Evolutionary conservation across 2,888 invertebrate genomes (phyloP).

Genomic region (Zaprionus bogoriensis): DNA sequence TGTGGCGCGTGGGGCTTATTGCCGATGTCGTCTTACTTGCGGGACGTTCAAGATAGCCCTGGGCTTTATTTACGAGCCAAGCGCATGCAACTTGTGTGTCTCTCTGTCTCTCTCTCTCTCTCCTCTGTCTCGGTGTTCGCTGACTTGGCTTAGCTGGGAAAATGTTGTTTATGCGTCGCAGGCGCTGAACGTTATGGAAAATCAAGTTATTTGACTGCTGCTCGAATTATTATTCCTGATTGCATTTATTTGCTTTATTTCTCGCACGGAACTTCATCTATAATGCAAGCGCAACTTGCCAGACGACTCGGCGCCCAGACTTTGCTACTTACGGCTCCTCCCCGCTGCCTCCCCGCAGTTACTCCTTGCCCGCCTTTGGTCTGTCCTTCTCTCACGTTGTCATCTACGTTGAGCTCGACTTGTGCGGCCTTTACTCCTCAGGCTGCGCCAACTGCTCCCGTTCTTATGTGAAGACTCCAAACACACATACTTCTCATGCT

Average conservation of each 20-base stretch:
- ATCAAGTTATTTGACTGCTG: slow-evolving; percentile 72
- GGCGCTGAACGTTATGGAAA: slow-evolving; percentile 44
- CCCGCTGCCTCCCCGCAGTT: not conserved
- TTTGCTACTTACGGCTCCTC: slow-evolving; percentile 3
- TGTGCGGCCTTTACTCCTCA: too few relatives aligned
- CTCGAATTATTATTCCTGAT: slow-evolving; percentile 75
- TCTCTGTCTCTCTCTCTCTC: not conserved
- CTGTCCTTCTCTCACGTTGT: slow-evolving; percentile 16
- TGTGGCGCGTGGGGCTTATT: not conserved
- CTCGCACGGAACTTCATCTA: slow-evolving; percentile 66
- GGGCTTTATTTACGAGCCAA: slow-evolving; percentile 60
- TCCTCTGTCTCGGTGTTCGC: not conserved
- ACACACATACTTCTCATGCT: too few relatives aligned
- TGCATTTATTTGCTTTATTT: slow-evolving; percentile 73
- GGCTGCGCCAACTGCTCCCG: too few relatives aligned
- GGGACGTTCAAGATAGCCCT: slow-evolving; percentile 49
- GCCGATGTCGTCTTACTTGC: slow-evolving; percentile 8
- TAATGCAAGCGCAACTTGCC: slow-evolving; percentile 65
- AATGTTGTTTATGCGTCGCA: slow-evolving; percentile 61
- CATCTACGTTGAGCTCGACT: slow-evolving; percentile 1
- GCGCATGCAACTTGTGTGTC: slow-evolving; percentile 15
- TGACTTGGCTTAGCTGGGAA: slow-evolving; percentile 35
- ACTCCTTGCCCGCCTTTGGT: slow-evolving; percentile 1
- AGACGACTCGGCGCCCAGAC: slow-evolving; percentile 40
- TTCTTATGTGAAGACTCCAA: too few relatives aligned